Evolutionary conservation across 2,888 invertebrate genomes (phyloP), one percentile per base, ranked within the genome.

Genomic region (Esperia sulphurella): DNA sequence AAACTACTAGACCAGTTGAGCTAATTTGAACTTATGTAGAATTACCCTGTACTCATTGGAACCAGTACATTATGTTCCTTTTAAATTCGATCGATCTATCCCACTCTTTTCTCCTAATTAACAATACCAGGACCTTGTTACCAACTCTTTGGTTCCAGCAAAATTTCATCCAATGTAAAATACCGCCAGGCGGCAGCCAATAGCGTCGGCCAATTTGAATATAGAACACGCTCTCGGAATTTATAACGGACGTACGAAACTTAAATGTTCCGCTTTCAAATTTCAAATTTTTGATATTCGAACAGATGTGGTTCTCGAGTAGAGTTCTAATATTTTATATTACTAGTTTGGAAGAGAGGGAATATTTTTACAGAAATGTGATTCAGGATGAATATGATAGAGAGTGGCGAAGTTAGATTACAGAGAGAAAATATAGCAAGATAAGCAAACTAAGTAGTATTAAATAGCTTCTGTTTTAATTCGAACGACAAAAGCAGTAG

Each of bases 201-300:
- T 83, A 79, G 81, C 71, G 69, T 65, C 62, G 68, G 73, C 83
- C 87, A 87, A 88, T 88, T 89, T 88, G 87, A 88, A 89, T 89
- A 88, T 85, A 87, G 85, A 89, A 84, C 83, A 81, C 73, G 73
- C 76, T 77, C 71, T 70, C 69, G 69, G 76, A 85, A 86, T 86
- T 86, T 83, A 85, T 82, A 84, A 86, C 84, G 83, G 83, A 83
- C 83, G 76, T 73, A 68, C 73, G 71, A 68, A 78, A 83, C 79
- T 83, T 83, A 81, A 85, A 79, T 75, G 79, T 48, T 47, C 53
- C 53, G 53, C 45, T 47, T 52, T 51, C 52, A 35, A 35, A 35
- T 35, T 54, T 58, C 58, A 49, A 57, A 50, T 46, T 51, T 54
- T 48, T 53, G 45, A 49, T 31, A 48, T 48, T 35, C 39, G 50